Evolutionary conservation across 2,888 invertebrate genomes (phyloP).

Genomic region (Tenthredo livida): DNA sequence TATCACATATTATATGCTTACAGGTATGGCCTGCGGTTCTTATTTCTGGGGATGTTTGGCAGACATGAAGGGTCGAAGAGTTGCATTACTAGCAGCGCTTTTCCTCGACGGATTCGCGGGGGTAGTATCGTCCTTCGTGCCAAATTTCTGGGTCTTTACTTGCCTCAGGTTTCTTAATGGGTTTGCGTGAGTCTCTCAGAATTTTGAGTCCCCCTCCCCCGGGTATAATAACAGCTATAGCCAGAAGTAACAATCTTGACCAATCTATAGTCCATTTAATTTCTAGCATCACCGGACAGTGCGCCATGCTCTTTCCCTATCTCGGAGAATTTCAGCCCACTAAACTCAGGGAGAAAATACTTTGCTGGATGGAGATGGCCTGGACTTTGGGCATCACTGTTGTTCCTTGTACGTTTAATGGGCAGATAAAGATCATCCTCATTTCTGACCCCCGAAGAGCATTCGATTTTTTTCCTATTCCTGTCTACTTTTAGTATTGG

Average conservation of each 20-base stretch:
- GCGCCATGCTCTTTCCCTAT: slow-evolving; percentile 90
- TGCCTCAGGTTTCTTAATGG: slow-evolving; percentile 86
- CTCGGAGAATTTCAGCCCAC: slow-evolving; percentile 90
- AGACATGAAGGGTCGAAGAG: slow-evolving; percentile 86
- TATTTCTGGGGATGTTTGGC: slow-evolving; percentile 90
- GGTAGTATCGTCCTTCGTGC: slow-evolving; percentile 84
- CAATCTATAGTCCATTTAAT: slow-evolving; percentile 25
- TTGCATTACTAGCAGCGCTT: slow-evolving; percentile 85
- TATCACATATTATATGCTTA: slow-evolving; percentile 44
- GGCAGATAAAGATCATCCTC: neutral
- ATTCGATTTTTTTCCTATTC: neutral
- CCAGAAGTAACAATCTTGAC: neutral
- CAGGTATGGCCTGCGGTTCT: slow-evolving; percentile 88
- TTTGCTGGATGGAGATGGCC: slow-evolving; percentile 91
- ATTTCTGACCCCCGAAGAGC: neutral
- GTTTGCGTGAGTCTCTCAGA: slow-evolving; percentile 83
- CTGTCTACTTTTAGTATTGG: slow-evolving; percentile 81
- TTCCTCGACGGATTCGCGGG: slow-evolving; percentile 85
- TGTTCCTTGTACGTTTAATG: slow-evolving; percentile 82
- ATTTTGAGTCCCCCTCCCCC: neutral
- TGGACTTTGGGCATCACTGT: slow-evolving; percentile 89
- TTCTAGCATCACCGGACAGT: slow-evolving; percentile 87
- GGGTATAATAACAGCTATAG: neutral
- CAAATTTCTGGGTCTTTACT: slow-evolving; percentile 85
- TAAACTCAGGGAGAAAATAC: slow-evolving; percentile 87